phyloP scores from a whole-genome alignment of 37 sponge, comb jelly and placozoan species.

The Ephydatia muelleri region DNA sequence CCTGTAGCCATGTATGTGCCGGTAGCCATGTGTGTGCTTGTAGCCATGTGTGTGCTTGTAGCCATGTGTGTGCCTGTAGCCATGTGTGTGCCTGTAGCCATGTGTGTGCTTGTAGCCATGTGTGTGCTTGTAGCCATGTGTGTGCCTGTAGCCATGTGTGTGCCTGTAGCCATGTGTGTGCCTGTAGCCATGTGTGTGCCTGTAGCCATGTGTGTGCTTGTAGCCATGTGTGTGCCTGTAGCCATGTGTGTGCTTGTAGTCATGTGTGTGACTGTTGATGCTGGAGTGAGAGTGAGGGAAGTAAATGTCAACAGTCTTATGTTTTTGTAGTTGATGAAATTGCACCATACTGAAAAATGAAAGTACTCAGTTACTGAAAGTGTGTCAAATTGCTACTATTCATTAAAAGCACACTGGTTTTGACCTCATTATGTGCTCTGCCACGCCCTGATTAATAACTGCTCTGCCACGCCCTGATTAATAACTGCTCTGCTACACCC shows the following conservation, averaged over 20 bases:
- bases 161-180: neutral
- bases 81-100: slow-evolving; percentile 1
- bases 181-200: slow-evolving; percentile 7
- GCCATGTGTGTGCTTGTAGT: neutral
- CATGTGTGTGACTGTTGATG: neutral
- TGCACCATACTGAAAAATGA: too few species aligned
- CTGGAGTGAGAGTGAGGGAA: too few species aligned
- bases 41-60: neutral
- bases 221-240: neutral
- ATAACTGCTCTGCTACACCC: too few species aligned
- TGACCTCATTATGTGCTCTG: neutral
- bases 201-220: neutral
- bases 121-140: slow-evolving; percentile 2
- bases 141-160: slow-evolving; percentile 2
- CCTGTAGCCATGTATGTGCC: neutral
- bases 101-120: slow-evolving; percentile 12
- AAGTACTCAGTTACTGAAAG: too few species aligned
- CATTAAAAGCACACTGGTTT: neutral
- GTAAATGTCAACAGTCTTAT: too few species aligned
- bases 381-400: neutral
- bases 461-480: neutral
- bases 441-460: too few species aligned
- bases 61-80: neutral
- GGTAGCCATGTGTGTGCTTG: neutral
- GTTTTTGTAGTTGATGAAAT: too few species aligned